These are phyloP conservation scores for Zalophus californianus DNA, from an alignment of 2,797 vertebrate genomes.

Conservation along the genomic window DNA sequence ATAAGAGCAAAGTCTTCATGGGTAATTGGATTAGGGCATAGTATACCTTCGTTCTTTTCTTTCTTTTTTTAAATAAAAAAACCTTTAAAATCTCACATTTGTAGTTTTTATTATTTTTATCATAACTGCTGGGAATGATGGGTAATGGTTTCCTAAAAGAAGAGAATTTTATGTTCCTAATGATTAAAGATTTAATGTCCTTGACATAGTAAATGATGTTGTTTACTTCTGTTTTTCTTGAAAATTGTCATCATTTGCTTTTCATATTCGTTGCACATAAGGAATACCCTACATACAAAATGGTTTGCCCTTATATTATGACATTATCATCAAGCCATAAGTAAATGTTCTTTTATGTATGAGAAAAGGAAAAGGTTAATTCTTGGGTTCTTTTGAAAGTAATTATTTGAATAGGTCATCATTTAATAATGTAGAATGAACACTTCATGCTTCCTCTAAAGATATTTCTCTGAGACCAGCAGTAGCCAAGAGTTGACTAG, in stretches of 20 bases:
- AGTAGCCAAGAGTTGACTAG: background rate
- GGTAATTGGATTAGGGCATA: background rate
- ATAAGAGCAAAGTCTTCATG: background rate
- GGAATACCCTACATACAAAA: background rate
- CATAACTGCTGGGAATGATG: background rate
- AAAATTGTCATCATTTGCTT: slow-evolving; percentile 3
- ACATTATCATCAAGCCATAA: background rate
- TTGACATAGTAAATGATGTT: background rate
- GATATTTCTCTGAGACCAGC: background rate
- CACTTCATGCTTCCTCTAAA: background rate
- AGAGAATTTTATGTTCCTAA: background rate
- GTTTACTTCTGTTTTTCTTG: slow-evolving; percentile 41
- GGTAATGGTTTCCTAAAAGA: slow-evolving; percentile 6
- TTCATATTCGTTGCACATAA: background rate
- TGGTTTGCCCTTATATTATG: background rate
- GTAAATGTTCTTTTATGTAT: slow-evolving; percentile 1
- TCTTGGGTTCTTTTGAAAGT: slow-evolving; percentile 51
- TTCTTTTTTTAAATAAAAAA: background rate
- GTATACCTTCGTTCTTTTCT: background rate
- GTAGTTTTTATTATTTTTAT: slow-evolving; percentile 50
- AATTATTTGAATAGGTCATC: background rate
- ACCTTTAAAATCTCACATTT: background rate
- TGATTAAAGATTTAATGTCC: slow-evolving; percentile 22
- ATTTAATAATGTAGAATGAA: background rate
- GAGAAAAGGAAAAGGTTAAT: slow-evolving; percentile 25